A percentile compares a stretch with the other conserved stretches of the same genome.
Evolutionary conservation across 1,140 invertebrate genomes (phyloP).

Genomic region (Heliconius himera): DNA sequence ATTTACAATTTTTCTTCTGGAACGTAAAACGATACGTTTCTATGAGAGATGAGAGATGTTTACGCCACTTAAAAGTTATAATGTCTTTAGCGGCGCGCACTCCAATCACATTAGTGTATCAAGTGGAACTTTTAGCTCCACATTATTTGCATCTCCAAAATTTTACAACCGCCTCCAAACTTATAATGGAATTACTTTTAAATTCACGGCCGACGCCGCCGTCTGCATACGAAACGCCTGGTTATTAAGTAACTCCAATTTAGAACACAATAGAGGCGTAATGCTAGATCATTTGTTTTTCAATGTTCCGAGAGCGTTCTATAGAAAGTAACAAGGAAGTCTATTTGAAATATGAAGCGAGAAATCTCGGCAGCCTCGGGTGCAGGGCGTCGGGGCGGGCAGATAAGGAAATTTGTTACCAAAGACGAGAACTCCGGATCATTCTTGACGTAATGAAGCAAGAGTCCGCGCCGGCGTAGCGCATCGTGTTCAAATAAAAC

Average conservation of each 20-base stretch:
- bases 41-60: constrained; percentile 43
- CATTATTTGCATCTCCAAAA: constrained; percentile 67
- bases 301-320: constrained; percentile 8
- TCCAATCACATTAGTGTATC: constrained; percentile 69
- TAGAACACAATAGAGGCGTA: constrained; percentile 31
- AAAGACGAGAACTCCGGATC: constrained; percentile 50
- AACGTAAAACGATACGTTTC: constrained; percentile 18
- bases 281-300: constrained; percentile 32
- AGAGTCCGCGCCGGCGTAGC: constrained; percentile 17
- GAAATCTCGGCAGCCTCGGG: constrained; percentile 23
- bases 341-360: constrained; percentile 34
- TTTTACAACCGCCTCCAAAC: constrained; percentile 65
- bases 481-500: constrained; percentile 9
- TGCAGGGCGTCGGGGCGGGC: constrained; percentile 34
- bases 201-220: constrained; percentile 57
- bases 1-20: neutral
- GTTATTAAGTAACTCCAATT: constrained; percentile 53
- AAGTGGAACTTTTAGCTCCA: constrained; percentile 57
- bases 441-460: constrained; percentile 59
- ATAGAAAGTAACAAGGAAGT: constrained; percentile 19
- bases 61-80: constrained; percentile 64
- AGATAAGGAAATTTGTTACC: constrained; percentile 56
- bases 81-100: constrained; percentile 50
- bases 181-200: constrained; percentile 78
- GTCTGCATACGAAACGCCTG: constrained; percentile 53